Evolutionary conservation across 2,888 invertebrate genomes (phyloP).

Genomic region (Phytoseiulus persimilis): DNA sequence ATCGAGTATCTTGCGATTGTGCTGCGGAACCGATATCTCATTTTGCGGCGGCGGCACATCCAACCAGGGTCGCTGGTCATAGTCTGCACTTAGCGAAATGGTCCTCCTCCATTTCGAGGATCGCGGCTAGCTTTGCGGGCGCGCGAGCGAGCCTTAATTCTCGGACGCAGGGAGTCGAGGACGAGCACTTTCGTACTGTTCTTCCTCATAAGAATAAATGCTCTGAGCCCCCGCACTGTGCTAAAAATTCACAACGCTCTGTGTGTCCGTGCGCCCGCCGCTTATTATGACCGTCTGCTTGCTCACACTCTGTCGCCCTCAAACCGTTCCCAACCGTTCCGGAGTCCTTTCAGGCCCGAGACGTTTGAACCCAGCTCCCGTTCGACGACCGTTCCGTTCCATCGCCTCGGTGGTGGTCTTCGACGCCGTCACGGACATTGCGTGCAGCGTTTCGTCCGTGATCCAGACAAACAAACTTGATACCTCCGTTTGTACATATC

Average conservation of each 20-base stretch:
- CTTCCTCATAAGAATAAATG: neutral
- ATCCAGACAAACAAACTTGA: neutral
- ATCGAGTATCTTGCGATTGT: neutral
- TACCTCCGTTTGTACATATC: neutral
- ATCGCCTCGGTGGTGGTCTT: neutral
- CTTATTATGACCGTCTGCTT: neutral
- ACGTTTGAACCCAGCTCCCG: neutral
- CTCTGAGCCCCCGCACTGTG: neutral
- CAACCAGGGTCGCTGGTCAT: neutral
- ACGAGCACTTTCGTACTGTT: constrained; percentile 5
- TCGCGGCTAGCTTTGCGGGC: neutral
- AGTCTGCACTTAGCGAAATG: neutral
- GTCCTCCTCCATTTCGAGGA: neutral
- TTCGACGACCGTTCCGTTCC: neutral
- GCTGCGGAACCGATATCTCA: neutral
- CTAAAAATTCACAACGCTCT: neutral
- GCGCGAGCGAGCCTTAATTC: neutral
- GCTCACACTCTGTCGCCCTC: neutral
- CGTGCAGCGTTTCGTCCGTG: neutral
- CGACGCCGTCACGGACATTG: neutral
- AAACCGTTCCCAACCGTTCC: neutral
- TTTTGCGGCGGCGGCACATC: neutral
- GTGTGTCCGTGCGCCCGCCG: neutral
- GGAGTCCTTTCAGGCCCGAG: neutral
- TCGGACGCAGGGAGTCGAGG: neutral